Percentiles rank a stretch among this genome's conserved stretches.
phyloP scores from a whole-genome alignment of 2,113 vertebrate genomes.

The Hymenochirus boettgeri region DNA sequence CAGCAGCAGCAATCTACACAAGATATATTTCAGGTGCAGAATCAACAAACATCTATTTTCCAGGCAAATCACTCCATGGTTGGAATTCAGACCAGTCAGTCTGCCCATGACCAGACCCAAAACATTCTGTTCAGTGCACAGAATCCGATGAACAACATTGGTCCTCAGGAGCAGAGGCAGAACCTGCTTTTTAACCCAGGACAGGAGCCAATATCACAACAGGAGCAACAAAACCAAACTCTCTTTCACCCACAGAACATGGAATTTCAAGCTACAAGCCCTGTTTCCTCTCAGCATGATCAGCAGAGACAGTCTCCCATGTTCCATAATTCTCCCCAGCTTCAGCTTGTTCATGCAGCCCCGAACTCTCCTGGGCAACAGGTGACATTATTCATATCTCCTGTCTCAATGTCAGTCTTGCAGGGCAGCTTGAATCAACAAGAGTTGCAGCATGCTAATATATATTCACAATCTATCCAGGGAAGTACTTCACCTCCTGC shows the following conservation, averaged over 20 bases:
- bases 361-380: constrained; percentile 73
- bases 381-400: constrained; percentile 85
- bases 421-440: constrained; percentile 78
- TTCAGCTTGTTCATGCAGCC: constrained; percentile 80
- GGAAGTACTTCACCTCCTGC: constrained; percentile 78
- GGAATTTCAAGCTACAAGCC: constrained; percentile 86
- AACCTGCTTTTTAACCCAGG: constrained; percentile 64
- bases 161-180: constrained; percentile 74
- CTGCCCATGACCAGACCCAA: constrained; percentile 64
- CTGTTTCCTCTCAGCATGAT: constrained; percentile 66
- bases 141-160: constrained; percentile 25
- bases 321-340: constrained; percentile 88
- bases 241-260: constrained; percentile 85
- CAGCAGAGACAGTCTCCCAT: constrained; percentile 73
- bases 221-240: constrained; percentile 79
- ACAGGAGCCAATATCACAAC: constrained; percentile 61
- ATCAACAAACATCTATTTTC: constrained; percentile 75
- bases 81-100: constrained; percentile 64
- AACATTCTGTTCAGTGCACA: constrained; percentile 39
- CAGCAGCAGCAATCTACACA: constrained; percentile 64
- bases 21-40: constrained; percentile 67
- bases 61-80: constrained; percentile 78
- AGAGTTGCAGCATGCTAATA: constrained; percentile 78
- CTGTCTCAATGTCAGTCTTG: constrained; percentile 82
- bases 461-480: constrained; percentile 83